These are phyloP conservation scores for Ochotona princeps DNA, from an alignment of 2,113 vertebrate species.

Conservation along the genomic window DNA sequence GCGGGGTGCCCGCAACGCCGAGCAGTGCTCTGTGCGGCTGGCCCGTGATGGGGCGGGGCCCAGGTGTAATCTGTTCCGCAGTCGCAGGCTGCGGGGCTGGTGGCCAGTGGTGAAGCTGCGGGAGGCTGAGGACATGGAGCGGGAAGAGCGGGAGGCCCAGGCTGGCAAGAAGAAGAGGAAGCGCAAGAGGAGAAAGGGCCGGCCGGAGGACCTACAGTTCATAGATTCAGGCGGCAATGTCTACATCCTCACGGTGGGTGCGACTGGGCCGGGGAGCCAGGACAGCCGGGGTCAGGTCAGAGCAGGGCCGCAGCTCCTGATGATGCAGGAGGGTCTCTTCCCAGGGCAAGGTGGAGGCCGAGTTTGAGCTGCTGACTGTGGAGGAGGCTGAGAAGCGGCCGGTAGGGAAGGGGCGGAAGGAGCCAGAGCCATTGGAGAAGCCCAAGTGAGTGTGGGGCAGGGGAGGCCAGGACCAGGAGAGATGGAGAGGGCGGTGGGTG, in stretches of 20 bases:
- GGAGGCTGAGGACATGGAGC: slow-evolving; percentile 89
- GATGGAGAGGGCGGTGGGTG: rapidly evolving
- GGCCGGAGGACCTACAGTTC: slow-evolving; percentile 90
- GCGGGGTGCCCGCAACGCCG: slow-evolving; percentile 87
- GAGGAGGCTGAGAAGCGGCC: slow-evolving; percentile 94
- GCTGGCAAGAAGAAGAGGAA: slow-evolving; percentile 83
- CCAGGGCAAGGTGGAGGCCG: slow-evolving; percentile 96
- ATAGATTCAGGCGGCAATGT: slow-evolving; percentile 89
- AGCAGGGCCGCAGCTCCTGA: background rate
- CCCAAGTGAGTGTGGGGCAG: slow-evolving; percentile 88
- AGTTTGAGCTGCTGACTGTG: slow-evolving; percentile 92
- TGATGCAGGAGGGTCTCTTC: background rate
- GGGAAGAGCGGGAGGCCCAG: slow-evolving; percentile 87
- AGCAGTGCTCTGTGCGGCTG: slow-evolving; percentile 91
- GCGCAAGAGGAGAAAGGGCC: slow-evolving; percentile 85
- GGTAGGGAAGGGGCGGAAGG: slow-evolving; percentile 92
- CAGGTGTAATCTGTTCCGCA: slow-evolving; percentile 92
- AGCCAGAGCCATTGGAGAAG: slow-evolving; percentile 95
- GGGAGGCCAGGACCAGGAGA: rapidly evolving
- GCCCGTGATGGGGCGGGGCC: slow-evolving; percentile 90
- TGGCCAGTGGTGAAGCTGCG: slow-evolving; percentile 93
- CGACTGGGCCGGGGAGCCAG: background rate
- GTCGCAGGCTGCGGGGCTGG: slow-evolving; percentile 94
- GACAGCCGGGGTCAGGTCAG: background rate
- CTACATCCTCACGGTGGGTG: slow-evolving; percentile 90